Base-by-base conservation (phyloP, 2,888 invertebrate genomes). In the Ernsta delagoae region DNA sequence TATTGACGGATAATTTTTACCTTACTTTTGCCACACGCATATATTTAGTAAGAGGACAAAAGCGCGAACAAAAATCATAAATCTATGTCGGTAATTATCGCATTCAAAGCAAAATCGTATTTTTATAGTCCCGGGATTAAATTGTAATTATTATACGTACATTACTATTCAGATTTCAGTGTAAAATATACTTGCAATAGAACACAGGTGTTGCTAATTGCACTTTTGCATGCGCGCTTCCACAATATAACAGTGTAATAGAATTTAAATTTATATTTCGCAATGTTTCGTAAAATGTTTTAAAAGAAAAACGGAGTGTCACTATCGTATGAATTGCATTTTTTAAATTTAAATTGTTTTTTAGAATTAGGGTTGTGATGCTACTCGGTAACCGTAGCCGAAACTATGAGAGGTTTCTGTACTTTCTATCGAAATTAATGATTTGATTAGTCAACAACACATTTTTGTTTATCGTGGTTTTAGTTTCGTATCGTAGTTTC, bases 201-300 rank as follows among this genome's bases (percentile, higher is more conserved):
- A 54, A 8, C 53, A n/a, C 53, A 59, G 59, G 66, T 60, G 66
- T 60, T 43, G 59, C 59, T 66, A 60, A 66, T 53, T 66, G 43
- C 66, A 48, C 59, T 66, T 53, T 66, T 53, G 66, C 66, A 60
- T 66, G 66, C 59, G n/a, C 31, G 43, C 48, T 1, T 8, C 3
- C 34, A 41, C 45, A 53, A 31, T 54, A 31, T 31, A 54, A 53
- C 53, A 54, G 31, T 31, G 31, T 54, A 54, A 54, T 31, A 54
- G 54, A 54, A 54, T 54, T 54, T 11, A 31, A 54, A 11, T 31
- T 54, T 54, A 54, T 11, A 54, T 54, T 31, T 54, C 11, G 31
- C 31, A 31, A 53, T 54, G 54, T 54, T 54, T 54, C 31, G 11
- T 24, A 24, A 9, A 1, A 24, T 24, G 9, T 53, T 50, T 16